Evolutionary conservation across 2,888 invertebrate species (phyloP), one percentile per base, ranked within the genome.

Genomic region (Aphelenchoides bicaudatus): DNA sequence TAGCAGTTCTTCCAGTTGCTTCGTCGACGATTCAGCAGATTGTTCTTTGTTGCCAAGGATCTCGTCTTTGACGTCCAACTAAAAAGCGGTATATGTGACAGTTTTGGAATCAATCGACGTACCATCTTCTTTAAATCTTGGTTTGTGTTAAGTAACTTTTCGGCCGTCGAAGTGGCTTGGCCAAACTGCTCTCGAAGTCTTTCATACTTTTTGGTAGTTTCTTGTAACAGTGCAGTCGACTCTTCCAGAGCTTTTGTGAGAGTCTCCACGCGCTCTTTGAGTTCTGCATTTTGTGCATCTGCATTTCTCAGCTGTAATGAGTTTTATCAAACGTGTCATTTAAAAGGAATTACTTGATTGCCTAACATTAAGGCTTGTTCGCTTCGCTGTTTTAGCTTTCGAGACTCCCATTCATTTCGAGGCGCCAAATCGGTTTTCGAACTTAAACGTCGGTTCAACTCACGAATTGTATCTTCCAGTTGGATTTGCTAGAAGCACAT

Each of bases 321-420:
- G n/a, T n/a, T n/a, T n/a, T n/a, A n/a, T n/a, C n/a, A n/a, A n/a
- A n/a, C n/a, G n/a, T n/a, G n/a, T n/a, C n/a, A n/a, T n/a, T n/a
- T n/a, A n/a, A n/a, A n/a, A n/a, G n/a, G n/a, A n/a, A n/a, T n/a
- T n/a, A n/a, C n/a, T n/a, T n/a, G n/a, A n/a, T 68, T 49, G 58
- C 71, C 73, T 28, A 76, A 62, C 4, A 69, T 63, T 19, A 76
- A 39, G 8, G 76, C 76, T 58, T 76, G 76, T 16, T 76, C 76
- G 56, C 71, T 73, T 13, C 76, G 60, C 56, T 74, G 66, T 34
- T 67, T 61, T 48, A 76, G 53, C 56, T 74, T 75, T 47, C 68
- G 62, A 31, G 67, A 61, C 53, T 77, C 76, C 74, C 75, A 74
- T 25, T 76, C 75, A 13, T 55, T 58, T 10, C 58, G 54, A 34